Evolutionary conservation across 2,888 invertebrate species (phyloP), one percentile per base, ranked within the genome.

Genomic region (Drosophila kambysellisi): DNA sequence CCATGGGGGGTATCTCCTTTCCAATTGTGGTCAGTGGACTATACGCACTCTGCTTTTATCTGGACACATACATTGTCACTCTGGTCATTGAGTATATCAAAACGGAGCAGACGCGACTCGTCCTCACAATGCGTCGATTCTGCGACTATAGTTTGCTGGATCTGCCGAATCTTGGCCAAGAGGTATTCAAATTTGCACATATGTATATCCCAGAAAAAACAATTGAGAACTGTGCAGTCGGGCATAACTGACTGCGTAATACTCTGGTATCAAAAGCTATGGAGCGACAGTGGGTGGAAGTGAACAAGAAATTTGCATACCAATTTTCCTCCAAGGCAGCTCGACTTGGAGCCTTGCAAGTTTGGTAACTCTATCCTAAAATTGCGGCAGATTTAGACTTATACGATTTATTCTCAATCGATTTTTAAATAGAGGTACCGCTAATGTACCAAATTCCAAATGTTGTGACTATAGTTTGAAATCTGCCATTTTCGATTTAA

Each of bases 31-130:
- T 90, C 33, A 83, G 83, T 35, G 79, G 77, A 0, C 25, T 85
- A 35, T 87, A 90, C 41, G 91, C 91, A 8, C 64, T 90, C 0
- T 79, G 80, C 54, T 91, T 88, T 74, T 91, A 89, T 39, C 57
- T 86, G 57, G 92, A 91, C 73, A 91, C 88, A 6, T 90, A 90
- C 50, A 66, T 91, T 20, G 76, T 91, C 25, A 79, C 84, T 0
- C 41, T 90, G 75, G 73, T 90, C n/a, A 90, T 84, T 20, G 91
- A 91, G 72, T 66, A 84, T 25, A 91, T 91, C 59, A 78, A 78
- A 6, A 50, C 63, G 30, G 91, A 91, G 33, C 70, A 83, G 54
- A 39, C 65, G 2, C 57, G 62, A 6, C 69, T 91, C 32, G 74
- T 78, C 0, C 53, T 77, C 1, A 90, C 85, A 3, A 35, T 88